These are phyloP conservation scores for Eretmochelys imbricata DNA, from an alignment of 2,113 vertebrate genomes.

Conservation along the genomic window DNA sequence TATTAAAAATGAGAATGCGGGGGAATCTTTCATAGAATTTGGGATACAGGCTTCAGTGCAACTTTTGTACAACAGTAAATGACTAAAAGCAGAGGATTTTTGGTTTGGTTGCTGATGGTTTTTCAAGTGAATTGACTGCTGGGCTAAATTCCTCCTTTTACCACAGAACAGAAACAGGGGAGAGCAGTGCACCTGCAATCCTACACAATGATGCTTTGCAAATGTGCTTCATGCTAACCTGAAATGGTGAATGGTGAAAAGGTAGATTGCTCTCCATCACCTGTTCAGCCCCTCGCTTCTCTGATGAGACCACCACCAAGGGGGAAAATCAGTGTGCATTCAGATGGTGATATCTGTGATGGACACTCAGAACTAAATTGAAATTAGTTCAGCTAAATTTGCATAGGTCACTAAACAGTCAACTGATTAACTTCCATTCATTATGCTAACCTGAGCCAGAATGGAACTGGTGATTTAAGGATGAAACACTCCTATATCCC, in stretches of 20 bases:
- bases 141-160: neutral
- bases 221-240: neutral
- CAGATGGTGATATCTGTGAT: neutral
- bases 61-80: neutral
- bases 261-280: neutral
- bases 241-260: neutral
- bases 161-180: neutral
- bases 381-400: neutral
- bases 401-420: neutral
- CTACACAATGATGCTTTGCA: neutral
- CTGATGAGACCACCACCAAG: neutral
- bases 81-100: neutral
- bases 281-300: neutral
- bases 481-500: neutral
- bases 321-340: neutral
- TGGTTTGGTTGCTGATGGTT: neutral
- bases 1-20: conserved; percentile 33
- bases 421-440: neutral
- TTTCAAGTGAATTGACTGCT: neutral
- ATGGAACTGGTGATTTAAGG: neutral
- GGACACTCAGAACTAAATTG: neutral
- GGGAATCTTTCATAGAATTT: neutral
- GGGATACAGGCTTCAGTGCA: neutral
- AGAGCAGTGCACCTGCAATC: neutral
- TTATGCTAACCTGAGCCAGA: neutral